These are phyloP conservation scores for Ochotona princeps DNA, from an alignment of 2,113 vertebrate species.

Conservation along the genomic window DNA sequence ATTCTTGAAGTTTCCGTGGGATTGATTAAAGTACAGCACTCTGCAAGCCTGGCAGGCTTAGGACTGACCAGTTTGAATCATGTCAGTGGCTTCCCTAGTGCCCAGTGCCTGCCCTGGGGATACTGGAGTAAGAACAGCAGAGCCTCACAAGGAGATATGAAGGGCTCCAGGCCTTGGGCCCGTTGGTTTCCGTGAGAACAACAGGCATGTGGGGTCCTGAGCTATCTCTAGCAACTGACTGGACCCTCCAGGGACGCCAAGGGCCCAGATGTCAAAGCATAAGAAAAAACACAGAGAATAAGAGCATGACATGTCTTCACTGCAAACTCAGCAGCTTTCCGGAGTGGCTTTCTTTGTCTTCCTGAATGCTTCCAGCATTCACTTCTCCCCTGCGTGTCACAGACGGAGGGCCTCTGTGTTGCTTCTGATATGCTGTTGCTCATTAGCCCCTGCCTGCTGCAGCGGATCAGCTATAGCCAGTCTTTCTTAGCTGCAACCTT, in stretches of 20 bases:
- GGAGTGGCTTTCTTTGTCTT: background rate
- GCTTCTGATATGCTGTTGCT: background rate
- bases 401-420: background rate
- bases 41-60: fast-evolving
- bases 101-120: background rate
- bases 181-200: background rate
- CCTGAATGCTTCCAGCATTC: background rate
- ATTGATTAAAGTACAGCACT: no score
- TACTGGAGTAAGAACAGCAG: background rate
- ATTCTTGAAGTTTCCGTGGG: background rate
- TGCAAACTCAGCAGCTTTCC: background rate
- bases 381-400: background rate
- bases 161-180: background rate
- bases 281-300: background rate
- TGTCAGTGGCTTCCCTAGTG: background rate
- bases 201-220: background rate
- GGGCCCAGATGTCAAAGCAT: background rate
- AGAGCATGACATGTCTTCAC: background rate
- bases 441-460: background rate
- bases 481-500: background rate
- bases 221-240: no score
- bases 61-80: background rate
- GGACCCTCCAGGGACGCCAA: background rate
- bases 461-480: background rate
- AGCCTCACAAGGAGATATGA: background rate